phyloP scores from a whole-genome alignment of 2,113 vertebrate genomes.

The Mastomys coucha region DNA sequence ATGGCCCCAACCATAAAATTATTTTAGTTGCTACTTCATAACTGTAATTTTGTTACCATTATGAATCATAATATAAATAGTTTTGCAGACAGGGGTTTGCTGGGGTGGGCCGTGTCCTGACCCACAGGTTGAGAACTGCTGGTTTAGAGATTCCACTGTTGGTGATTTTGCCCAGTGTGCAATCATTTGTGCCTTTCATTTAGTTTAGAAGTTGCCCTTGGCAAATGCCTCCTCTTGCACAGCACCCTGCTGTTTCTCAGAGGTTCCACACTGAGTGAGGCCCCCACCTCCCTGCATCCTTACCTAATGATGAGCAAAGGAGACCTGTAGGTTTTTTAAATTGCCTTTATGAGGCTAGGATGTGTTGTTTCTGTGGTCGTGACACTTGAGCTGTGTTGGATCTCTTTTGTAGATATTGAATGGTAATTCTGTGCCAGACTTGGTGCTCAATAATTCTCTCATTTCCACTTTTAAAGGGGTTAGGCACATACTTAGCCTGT shows the following conservation, averaged over 20 bases:
- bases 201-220: not conserved
- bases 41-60: not conserved
- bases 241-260: not conserved
- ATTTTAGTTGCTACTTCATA: not conserved
- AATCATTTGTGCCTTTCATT: not conserved
- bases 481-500: not conserved
- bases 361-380: not conserved
- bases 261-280: not conserved
- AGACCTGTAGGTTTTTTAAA: not conserved
- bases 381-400: not conserved
- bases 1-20: not conserved
- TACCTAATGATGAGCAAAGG: not conserved
- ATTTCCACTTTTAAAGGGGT: not conserved
- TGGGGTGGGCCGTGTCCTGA: not conserved
- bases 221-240: not conserved
- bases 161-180: not conserved
- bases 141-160: not conserved
- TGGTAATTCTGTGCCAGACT: not conserved
- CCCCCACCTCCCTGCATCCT: rapidly evolving
- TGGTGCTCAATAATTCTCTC: not conserved
- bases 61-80: not conserved
- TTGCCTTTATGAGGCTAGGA: not conserved
- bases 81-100: not conserved
- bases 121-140: not conserved
- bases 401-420: not conserved